A percentile compares a stretch with the other conserved stretches of the same genome.
These are phyloP conservation scores for Arbacia lixula DNA, from an alignment of 53 echinoderm and acorn worm genomes.

Conservation along the genomic window DNA sequence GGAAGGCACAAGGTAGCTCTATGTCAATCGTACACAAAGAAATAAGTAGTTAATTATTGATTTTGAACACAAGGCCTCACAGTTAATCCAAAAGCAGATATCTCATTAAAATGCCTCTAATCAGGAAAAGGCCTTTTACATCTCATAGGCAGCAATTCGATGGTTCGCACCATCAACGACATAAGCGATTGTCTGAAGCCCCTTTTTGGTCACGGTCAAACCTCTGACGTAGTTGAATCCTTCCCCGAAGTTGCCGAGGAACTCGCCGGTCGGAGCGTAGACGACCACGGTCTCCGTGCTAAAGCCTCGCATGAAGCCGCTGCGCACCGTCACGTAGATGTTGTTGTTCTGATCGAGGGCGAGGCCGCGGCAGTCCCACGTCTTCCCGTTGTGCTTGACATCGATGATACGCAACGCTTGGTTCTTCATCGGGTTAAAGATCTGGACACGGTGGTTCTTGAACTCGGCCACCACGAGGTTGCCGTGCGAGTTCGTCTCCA, in stretches of 20 bases:
- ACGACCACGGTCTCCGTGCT: conserved; percentile 55
- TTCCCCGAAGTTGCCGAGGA: conserved; percentile 55
- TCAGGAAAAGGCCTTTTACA: conserved; percentile 34
- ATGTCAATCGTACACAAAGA: no score
- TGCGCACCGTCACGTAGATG: conserved; percentile 59
- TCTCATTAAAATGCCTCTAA: no score
- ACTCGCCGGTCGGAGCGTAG: conserved; percentile 54
- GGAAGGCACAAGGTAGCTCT: no score
- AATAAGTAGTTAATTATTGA: no score
- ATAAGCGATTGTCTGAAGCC: conserved; percentile 38
- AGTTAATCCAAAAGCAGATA: no score
- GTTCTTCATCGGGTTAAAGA: conserved; percentile 44
- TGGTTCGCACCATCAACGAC: conserved; percentile 53
- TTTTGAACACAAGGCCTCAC: no score
- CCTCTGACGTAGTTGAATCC: conserved; percentile 58
- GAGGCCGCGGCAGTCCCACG: conserved; percentile 54
- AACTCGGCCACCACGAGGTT: conserved; percentile 59
- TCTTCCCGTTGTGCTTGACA: conserved; percentile 61
- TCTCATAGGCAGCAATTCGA: conserved; percentile 36
- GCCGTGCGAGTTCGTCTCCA: conserved; percentile 45
- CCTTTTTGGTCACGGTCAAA: conserved; percentile 25
- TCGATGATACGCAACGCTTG: conserved; percentile 52
- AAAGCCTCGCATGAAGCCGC: conserved; percentile 31
- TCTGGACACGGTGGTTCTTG: conserved; percentile 59
- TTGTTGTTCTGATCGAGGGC: conserved; percentile 57